phyloP scores from a whole-genome alignment of 1,140 invertebrate species.

The Cherax destructor region DNA sequence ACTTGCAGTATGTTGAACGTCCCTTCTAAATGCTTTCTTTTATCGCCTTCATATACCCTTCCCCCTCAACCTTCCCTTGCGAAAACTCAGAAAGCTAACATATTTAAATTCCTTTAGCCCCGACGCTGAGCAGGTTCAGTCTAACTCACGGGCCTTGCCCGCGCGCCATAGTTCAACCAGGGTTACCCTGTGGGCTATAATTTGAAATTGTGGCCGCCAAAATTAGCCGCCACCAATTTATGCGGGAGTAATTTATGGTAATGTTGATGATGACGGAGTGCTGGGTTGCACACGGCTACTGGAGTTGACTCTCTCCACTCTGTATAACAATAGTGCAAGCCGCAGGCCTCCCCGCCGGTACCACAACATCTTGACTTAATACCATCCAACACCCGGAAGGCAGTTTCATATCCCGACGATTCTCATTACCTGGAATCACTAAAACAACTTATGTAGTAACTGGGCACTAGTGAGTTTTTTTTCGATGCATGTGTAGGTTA shows the following conservation, averaged over 20 bases:
- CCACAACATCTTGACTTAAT: background rate
- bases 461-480: too few relatives aligned
- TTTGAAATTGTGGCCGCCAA: slow-evolving; percentile 47
- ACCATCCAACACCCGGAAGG: background rate
- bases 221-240: slow-evolving; percentile 55
- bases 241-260: slow-evolving; percentile 63
- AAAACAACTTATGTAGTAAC: too few relatives aligned
- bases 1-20: too few relatives aligned
- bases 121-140: too few relatives aligned
- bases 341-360: background rate
- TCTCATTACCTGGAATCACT: background rate
- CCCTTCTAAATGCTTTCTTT: too few relatives aligned
- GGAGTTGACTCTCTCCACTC: slow-evolving; percentile 60
- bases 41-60: too few relatives aligned
- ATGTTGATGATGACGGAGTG: slow-evolving; percentile 68
- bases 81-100: too few relatives aligned
- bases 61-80: too few relatives aligned
- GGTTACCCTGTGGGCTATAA: background rate
- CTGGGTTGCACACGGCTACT: slow-evolving; percentile 59
- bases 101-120: too few relatives aligned
- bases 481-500: too few relatives aligned
- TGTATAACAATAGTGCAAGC: slow-evolving; percentile 60
- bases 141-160: background rate
- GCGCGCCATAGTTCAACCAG: background rate
- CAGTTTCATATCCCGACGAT: too few relatives aligned